Evolutionary conservation across 92 coral and sea anemone species (phyloP).

Genomic region (Heliopora coerulea): DNA sequence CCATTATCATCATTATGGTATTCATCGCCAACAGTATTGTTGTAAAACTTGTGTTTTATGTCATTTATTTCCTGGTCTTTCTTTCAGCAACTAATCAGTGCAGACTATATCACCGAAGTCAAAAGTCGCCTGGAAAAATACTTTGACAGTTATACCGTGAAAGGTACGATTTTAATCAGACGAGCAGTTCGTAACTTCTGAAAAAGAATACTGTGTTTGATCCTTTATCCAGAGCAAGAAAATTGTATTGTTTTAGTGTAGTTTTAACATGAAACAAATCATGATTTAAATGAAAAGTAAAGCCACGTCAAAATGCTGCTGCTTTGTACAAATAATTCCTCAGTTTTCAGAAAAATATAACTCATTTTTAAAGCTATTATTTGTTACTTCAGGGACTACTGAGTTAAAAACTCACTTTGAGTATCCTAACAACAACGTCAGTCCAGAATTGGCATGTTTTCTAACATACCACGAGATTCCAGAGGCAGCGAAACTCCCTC

Average conservation of each 20-base stretch:
- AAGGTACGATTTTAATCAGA: conserved; percentile 54
- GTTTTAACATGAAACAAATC: too few relatives aligned
- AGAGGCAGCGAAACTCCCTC: background rate
- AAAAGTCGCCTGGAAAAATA: conserved; percentile 71
- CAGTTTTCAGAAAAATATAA: too few relatives aligned
- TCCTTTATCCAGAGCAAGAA: too few relatives aligned
- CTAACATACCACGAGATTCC: conserved; percentile 8
- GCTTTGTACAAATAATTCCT: too few relatives aligned
- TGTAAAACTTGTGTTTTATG: background rate
- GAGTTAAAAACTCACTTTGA: background rate
- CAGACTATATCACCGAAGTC: conserved; percentile 71
- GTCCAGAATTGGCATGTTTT: conserved; percentile 15
- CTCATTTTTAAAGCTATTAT: background rate
- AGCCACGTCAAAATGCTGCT: too few relatives aligned
- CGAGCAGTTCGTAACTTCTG: too few relatives aligned
- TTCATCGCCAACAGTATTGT: background rate
- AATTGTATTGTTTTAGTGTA: too few relatives aligned
- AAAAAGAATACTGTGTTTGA: too few relatives aligned
- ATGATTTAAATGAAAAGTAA: background rate
- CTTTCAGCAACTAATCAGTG: conserved; percentile 69
- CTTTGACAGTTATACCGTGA: conserved; percentile 56
- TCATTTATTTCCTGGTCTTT: background rate
- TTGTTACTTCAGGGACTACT: background rate
- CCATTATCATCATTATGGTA: background rate
- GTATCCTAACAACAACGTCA: background rate